phyloP scores from a whole-genome alignment of 2,888 invertebrate genomes.

The Clanis bilineata region DNA sequence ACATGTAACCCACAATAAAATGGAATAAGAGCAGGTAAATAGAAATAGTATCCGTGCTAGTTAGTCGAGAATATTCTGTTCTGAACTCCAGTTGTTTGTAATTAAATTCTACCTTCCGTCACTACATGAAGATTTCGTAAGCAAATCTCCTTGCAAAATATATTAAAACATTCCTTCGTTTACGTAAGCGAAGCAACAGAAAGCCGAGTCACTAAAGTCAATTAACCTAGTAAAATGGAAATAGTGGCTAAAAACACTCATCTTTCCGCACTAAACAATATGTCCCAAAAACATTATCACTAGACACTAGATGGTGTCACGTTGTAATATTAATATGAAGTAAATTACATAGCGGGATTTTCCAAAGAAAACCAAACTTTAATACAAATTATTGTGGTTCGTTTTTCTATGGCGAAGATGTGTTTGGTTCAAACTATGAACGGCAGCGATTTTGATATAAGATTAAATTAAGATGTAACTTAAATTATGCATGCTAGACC shows the following conservation, averaged over 20 bases:
- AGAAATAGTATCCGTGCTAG: too few species aligned
- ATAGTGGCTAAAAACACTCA: slow-evolving; percentile 11
- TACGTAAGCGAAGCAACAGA: not conserved
- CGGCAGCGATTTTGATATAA: not conserved
- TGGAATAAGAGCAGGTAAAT: too few species aligned
- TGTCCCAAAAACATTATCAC: slow-evolving; percentile 46
- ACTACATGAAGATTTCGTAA: too few species aligned
- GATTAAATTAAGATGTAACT: too few species aligned
- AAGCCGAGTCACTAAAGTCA: not conserved
- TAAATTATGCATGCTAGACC: too few species aligned
- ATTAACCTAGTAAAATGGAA: slow-evolving; percentile 1
- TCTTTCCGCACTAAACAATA: slow-evolving; percentile 31
- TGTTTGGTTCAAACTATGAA: slow-evolving; percentile 24
- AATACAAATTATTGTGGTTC: slow-evolving; percentile 15
- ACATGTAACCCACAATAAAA: too few species aligned
- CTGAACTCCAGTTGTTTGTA: too few species aligned
- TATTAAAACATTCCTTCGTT: not conserved
- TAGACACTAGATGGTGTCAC: slow-evolving; percentile 48
- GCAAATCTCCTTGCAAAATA: not conserved
- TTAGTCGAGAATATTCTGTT: too few species aligned
- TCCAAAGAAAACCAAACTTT: slow-evolving; percentile 25
- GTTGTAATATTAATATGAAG: slow-evolving; percentile 54
- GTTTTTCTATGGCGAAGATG: slow-evolving; percentile 15
- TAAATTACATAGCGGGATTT: slow-evolving; percentile 30
- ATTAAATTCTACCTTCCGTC: too few species aligned